phyloP scores from a whole-genome alignment of 2,797 vertebrate genomes.

The Falco peregrinus region DNA sequence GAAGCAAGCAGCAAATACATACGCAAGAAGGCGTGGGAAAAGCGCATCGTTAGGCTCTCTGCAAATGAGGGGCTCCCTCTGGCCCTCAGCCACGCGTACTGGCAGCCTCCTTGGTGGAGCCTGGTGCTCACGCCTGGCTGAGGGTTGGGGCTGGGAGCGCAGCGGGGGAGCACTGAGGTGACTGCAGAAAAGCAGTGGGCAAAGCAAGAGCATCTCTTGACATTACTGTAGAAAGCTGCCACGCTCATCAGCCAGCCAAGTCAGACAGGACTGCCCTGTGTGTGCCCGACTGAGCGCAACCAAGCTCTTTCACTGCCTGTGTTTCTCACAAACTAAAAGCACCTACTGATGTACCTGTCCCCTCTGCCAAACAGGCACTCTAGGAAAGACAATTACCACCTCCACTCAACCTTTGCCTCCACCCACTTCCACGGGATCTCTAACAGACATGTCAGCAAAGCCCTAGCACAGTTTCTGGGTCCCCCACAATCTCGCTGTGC shows the following conservation, averaged over 20 bases:
- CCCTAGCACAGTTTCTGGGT: slow-evolving; percentile 84
- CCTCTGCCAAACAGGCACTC: background rate
- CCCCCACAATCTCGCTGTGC: slow-evolving; percentile 92
- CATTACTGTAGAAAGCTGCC: background rate
- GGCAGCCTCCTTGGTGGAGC: too few species aligned
- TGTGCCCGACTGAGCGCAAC: rapidly evolving
- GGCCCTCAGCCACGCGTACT: background rate
- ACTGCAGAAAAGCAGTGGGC: background rate
- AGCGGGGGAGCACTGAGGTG: background rate
- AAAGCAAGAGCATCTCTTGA: background rate
- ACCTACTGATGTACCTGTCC: background rate
- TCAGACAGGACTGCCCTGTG: background rate
- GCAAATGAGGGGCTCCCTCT: background rate
- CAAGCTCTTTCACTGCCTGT: background rate
- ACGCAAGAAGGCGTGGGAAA: rapidly evolving
- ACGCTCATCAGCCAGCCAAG: background rate
- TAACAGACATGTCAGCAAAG: slow-evolving; percentile 82
- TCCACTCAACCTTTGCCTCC: background rate
- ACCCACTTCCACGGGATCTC: background rate
- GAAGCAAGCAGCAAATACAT: background rate
- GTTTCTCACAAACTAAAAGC: slow-evolving; percentile 12
- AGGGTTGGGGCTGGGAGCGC: background rate
- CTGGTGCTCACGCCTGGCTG: background rate
- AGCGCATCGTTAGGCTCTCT: background rate
- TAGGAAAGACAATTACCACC: background rate